A percentile compares a stretch with the other conserved stretches of the same genome.
Conservation (phyloP, 2,888 invertebrate species). For the Dyspetes luteomarginatus region DNA sequence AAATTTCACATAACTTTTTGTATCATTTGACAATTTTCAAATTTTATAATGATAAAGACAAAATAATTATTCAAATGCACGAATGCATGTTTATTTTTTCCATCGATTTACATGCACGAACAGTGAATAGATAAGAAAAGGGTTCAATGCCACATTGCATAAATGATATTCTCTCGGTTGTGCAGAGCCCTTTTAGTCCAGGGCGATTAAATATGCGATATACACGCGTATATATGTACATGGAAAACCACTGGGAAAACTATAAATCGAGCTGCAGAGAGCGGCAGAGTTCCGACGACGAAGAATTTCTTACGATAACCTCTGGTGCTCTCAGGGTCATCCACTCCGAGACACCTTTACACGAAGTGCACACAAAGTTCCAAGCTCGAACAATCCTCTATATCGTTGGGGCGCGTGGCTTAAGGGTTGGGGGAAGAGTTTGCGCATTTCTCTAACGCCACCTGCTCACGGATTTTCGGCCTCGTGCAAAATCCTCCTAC, state of each 20-base stretch:
- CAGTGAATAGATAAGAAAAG: neutral
- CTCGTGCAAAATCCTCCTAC: conserved; percentile 32
- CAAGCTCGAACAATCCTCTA: neutral
- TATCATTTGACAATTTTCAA: no score
- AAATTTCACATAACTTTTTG: no score
- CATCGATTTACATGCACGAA: neutral
- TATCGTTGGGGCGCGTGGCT: neutral
- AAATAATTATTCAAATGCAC: neutral
- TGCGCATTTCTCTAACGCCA: conserved; percentile 3
- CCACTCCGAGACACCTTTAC: conserved; percentile 4
- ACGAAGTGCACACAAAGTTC: neutral
- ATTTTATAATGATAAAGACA: no score
- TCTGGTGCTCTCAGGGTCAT: conserved; percentile 27
- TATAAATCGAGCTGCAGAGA: conserved; percentile 45
- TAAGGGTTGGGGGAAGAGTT: neutral
- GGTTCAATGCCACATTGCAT: neutral
- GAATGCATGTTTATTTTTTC: neutral
- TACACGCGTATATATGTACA: neutral
- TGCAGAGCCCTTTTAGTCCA: neutral
- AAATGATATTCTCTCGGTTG: neutral
- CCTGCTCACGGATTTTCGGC: conserved; percentile 44
- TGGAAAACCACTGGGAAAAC: neutral
- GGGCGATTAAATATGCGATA: neutral
- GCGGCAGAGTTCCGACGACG: neutral
- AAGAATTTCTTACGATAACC: conserved; percentile 55